These are phyloP conservation scores for Cancer borealis DNA, from an alignment of 2,888 invertebrate genomes.

Conservation along the genomic window DNA sequence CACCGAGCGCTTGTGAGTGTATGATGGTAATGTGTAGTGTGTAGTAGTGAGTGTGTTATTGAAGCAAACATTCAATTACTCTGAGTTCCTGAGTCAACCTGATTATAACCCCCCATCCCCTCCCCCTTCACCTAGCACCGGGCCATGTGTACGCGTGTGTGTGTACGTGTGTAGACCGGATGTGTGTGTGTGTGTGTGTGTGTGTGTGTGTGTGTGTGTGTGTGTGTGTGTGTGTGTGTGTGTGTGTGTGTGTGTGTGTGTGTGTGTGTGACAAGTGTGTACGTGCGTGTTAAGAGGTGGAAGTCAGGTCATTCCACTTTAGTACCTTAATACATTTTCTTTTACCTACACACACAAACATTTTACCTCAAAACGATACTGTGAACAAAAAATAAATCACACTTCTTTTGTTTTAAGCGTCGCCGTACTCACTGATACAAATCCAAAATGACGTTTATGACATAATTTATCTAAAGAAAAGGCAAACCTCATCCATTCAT, in stretches of 20 bases:
- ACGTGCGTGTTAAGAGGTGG: background rate
- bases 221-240: background rate
- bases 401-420: background rate
- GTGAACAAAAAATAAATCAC: background rate
- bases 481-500: background rate
- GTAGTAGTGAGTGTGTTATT: constrained; percentile 10
- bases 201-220: background rate
- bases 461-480: background rate
- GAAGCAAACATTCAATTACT: constrained; percentile 40
- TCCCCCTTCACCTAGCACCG: constrained; percentile 15
- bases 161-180: background rate
- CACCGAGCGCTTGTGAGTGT: background rate
- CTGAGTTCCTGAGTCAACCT: background rate
- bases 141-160: background rate
- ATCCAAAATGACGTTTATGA: background rate
- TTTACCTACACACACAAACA: background rate
- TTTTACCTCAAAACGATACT: background rate
- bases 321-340: background rate
- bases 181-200: background rate
- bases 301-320: background rate
- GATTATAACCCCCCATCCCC: constrained; percentile 11
- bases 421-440: background rate
- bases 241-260: background rate
- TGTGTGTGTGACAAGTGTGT: background rate
- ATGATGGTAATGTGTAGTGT: background rate